phyloP scores from a whole-genome alignment of 2,797 vertebrate genomes.

The Menidia menidia region DNA sequence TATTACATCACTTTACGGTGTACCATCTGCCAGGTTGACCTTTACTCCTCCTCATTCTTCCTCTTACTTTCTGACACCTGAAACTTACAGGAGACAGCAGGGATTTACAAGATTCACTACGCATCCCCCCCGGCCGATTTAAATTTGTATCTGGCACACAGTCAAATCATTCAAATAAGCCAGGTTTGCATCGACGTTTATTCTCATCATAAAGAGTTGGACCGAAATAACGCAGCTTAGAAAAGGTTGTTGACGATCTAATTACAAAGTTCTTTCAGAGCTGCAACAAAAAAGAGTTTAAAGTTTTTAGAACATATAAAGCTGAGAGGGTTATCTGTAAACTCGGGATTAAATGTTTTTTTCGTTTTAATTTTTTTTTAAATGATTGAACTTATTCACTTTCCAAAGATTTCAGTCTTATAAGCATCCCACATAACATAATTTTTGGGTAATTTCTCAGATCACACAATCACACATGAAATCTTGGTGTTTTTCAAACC shows the following conservation, averaged over 20 bases:
- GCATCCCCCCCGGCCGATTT: neutral
- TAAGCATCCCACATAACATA: no score
- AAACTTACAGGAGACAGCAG: conserved; percentile 7
- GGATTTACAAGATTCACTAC: neutral
- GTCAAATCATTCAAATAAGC: neutral
- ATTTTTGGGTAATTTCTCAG: no score
- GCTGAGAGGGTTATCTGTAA: neutral
- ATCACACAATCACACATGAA: no score
- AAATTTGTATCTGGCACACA: neutral
- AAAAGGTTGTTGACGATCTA: no score
- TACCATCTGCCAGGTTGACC: conserved; percentile 36
- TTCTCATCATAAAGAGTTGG: no score
- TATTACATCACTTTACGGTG: conserved; percentile 23
- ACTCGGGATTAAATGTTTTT: no score
- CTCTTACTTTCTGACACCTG: conserved; percentile 11
- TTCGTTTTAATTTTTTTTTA: neutral
- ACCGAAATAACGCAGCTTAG: no score
- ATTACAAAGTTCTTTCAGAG: no score
- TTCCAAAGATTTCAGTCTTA: neutral
- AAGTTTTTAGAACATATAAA: neutral
- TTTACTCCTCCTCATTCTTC: conserved; percentile 21
- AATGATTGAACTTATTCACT: neutral
- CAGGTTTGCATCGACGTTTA: no score
- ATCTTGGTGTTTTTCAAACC: no score
- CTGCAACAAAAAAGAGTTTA: neutral